Base-by-base conservation (phyloP, 2,888 invertebrate genomes). In the Cryptocheilus praepositus region DNA sequence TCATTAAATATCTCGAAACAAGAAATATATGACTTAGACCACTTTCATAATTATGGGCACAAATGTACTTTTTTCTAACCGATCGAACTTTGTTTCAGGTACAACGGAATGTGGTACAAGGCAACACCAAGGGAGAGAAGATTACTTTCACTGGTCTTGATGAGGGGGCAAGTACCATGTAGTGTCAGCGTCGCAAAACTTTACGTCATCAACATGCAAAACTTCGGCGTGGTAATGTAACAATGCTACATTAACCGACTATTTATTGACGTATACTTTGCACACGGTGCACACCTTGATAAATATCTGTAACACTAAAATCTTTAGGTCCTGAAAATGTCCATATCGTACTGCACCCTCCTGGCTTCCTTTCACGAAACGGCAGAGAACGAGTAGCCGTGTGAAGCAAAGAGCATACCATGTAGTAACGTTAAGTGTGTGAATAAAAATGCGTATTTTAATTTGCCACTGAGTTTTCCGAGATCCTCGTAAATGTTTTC, bases 191-290 rank as follows among this genome's bases (percentile, higher is more conserved):
- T 49, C 7, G 16, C 49, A 13, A 18, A 18, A 4, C 3, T 49
- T 2, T 49, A 18, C 18, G 49, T 49, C 49, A 49, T 49, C 49
- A 18, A 49, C 18, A 3, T 49, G 16, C 3, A n/a, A 49, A 49
- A 18, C n/a, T 49, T 49, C 49, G 18, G 49, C 49, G 18, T 18
- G 49, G 49, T 49, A 49, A 49, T 49, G 49, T 16, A 2, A 25
- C n/a, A 49, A 8, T 49, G 4, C 7, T 16, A 49, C n/a, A 49
- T 5, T 16, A 49, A n/a, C 8, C 16, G 8, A 11, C 11, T 11
- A 1, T 11, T 11, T 11, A 36, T 11, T 11, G 11, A 36, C 36
- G 7, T 11, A 11, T 11, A 1, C 36, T 36, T 36, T n/a, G n/a
- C 8, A 49, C 2, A 18, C 8, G 2, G 45, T 18, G 16, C 16